Evolutionary conservation across 1,140 invertebrate genomes (phyloP).

Genomic region (Nixonia krombeini): DNA sequence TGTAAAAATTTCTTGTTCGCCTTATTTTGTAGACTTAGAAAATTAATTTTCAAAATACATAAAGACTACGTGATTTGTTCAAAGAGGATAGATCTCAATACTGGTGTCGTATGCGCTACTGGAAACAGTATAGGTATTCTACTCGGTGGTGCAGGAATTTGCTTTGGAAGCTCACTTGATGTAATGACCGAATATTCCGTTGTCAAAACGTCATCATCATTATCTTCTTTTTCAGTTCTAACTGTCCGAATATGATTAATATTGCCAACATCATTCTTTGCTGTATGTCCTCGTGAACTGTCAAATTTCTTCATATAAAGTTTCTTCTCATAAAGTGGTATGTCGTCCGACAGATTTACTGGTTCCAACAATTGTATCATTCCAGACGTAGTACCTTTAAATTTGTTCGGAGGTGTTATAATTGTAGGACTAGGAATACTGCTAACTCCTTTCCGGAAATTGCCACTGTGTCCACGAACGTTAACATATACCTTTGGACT

Average conservation of each 20-base stretch:
- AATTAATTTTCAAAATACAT: background rate
- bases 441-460: constrained; percentile 49
- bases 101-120: constrained; percentile 59
- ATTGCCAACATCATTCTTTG: no score
- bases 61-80: no score
- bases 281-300: no score
- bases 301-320: constrained; percentile 14
- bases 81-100: constrained; percentile 53
- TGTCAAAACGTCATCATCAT: constrained; percentile 33
- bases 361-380: background rate
- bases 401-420: background rate
- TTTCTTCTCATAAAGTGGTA: no score
- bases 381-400: background rate
- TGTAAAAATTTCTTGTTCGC: no score
- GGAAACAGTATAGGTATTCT: constrained; percentile 40
- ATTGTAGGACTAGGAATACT: no score
- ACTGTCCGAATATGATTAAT: background rate
- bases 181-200: constrained; percentile 62
- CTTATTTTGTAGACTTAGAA: no score
- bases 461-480: constrained; percentile 54
- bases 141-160: constrained; percentile 68
- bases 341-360: background rate
- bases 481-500: constrained; percentile 62
- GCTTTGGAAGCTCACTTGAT: constrained; percentile 68
- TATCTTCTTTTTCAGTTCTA: background rate